Evolutionary conservation across 1,140 invertebrate species (phyloP), one percentile per base, ranked within the genome.

Genomic region (Kradibia gibbosae): DNA sequence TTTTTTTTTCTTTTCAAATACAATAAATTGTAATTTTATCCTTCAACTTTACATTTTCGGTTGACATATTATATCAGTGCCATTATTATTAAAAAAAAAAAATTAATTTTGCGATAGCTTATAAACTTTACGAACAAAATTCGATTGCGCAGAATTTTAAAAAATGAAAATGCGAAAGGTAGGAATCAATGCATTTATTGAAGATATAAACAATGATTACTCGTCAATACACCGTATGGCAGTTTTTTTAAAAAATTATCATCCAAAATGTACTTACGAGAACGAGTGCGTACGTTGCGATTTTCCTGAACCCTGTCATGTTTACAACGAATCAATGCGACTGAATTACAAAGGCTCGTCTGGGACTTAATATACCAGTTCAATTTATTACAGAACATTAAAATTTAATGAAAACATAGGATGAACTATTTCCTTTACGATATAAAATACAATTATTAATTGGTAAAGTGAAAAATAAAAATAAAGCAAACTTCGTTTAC

Each of bases 321-420:
- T 53, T 73, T 31, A 73, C 71, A 20, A 45, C 0, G 48, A 53
- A 73, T 50, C 71, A 28, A 22, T 50, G 11, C n/a, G 5, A 72
- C 70, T 72, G 70, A 72, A 7, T 72, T 50, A 31, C 42, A 50
- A n/a, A 72, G 42, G 25, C 25, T 50, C n/a, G 25, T 28, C 15
- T 31, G 50, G 50, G 42, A 72, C 70, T 72, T 72, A 17, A 72
- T 72, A 72, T 72, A 72, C 42, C 28, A 11, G 70, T n/a, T 72
- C 25, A 8, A 28, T 50, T 72, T 72, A 72, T 72, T 72, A 28
- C 70, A 48, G 22, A 28, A 31, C 45, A 73, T 53, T 73, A 53
- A 50, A 73, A 53, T 53, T 73, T 53, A 53, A 73, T 53, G 71
- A 73, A 73, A 73, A 73, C 71, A 73, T 28, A 5, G 25, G 53